These are phyloP conservation scores for Monodelphis domestica DNA, from an alignment of 2,797 vertebrate genomes.

Conservation along the genomic window DNA sequence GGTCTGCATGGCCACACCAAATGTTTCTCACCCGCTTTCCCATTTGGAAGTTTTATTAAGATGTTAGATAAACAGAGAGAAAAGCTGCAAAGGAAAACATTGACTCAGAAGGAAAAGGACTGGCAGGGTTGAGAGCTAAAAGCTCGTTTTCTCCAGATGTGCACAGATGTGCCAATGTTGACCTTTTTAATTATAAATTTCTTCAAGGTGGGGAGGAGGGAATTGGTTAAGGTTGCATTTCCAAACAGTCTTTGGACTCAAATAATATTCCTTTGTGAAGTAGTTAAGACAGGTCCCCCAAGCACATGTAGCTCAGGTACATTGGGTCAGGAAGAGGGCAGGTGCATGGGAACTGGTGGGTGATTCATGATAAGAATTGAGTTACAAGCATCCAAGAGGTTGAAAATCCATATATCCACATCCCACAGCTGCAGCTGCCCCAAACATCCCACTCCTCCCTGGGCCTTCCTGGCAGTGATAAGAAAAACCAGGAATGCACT, in stretches of 20 bases:
- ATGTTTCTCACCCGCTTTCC: slow-evolving; percentile 11
- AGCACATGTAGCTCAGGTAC: background rate
- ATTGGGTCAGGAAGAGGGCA: background rate
- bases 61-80: background rate
- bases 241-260: fast-evolving
- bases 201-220: background rate
- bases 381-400: background rate
- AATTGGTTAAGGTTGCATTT: fast-evolving
- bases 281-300: background rate
- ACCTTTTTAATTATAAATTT: slow-evolving; percentile 11
- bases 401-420: background rate
- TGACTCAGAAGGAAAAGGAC: background rate
- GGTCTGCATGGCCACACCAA: background rate
- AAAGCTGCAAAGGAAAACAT: slow-evolving; percentile 3
- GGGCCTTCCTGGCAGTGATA: background rate
- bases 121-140: background rate
- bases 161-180: background rate
- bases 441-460: background rate
- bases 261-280: background rate
- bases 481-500: background rate
- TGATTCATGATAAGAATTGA: background rate
- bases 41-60: slow-evolving; percentile 33
- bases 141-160: background rate
- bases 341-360: background rate
- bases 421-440: background rate